Conservation (phyloP, 2,888 invertebrate genomes). For the Zygothrica quintamaculata region DNA sequence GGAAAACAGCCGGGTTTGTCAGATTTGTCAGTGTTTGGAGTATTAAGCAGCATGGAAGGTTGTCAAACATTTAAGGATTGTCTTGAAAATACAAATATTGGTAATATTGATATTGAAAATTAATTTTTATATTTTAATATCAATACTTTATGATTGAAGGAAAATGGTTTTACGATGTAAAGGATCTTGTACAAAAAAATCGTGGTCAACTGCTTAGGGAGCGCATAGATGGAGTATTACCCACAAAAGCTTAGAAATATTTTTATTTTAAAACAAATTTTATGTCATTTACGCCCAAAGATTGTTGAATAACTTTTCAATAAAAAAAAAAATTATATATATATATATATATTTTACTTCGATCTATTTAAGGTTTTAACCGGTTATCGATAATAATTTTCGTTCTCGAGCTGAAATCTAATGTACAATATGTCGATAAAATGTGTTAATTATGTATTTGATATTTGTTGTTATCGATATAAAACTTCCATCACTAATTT, state of each 20-base stretch:
- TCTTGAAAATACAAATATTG: conserved; percentile 89
- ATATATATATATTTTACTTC: too few relatives aligned
- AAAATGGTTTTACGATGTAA: conserved; percentile 90
- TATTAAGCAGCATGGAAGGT: conserved; percentile 96
- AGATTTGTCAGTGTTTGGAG: conserved; percentile 96
- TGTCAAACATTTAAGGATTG: conserved; percentile 95
- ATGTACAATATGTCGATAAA: too few relatives aligned
- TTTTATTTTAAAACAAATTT: background rate
- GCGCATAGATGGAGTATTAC: conserved; percentile 69
- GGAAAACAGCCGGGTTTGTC: conserved; percentile 95
- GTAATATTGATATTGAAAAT: too few relatives aligned
- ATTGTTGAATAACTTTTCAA: conserved; percentile 29
- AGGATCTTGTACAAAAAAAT: conserved; percentile 84
- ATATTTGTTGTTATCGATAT: too few relatives aligned
- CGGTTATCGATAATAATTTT: too few relatives aligned
- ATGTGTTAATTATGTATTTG: too few relatives aligned
- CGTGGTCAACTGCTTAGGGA: conserved; percentile 80
- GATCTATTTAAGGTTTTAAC: too few relatives aligned
- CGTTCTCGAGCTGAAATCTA: too few relatives aligned
- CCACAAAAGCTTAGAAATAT: conserved; percentile 39
- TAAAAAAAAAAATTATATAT: too few relatives aligned
- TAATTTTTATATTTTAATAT: background rate
- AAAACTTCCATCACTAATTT: background rate
- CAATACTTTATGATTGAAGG: conserved; percentile 59
- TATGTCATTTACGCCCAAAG: conserved; percentile 39